Evolutionary conservation across 2,888 invertebrate species (phyloP), one percentile per base, ranked within the genome.

Genomic region (Mesorhabditis spiculigera): DNA sequence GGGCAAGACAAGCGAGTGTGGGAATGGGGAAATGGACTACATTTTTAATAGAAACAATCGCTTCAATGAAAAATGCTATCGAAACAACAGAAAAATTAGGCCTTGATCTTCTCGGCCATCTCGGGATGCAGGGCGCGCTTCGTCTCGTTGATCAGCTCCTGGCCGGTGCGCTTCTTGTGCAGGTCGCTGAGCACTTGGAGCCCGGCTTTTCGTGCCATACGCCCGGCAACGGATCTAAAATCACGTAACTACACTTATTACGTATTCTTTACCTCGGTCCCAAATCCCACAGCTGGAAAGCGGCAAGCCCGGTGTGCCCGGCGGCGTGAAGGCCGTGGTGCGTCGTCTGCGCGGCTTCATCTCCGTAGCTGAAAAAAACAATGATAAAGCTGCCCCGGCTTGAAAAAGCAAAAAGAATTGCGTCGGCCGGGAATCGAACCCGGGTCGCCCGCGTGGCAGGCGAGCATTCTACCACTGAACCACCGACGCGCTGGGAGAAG

Each of bases 271-370:
- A 50, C 58, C 58, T 91, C 6, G 91, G 90, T 4, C 91, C 91
- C 5, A 92, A 87, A 74, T 90, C 88, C 82, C 89, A 90, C 0
- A 90, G 88, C 86, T 91, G 91, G 79, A 90, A 89, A 43, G 90
- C 90, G 4, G 91, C 90, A 79, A 89, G 87, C 50, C 90, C 90
- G 0, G 91, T 89, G 86, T 92, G 91, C 6, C 92, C 92, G 5
- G 91, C 89, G 0, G 91, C 90, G 79, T 90, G 89, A 65, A 92
- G 88, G 0, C 91, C 90, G 81, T 91, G 90, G 65, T 89, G 89
- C 0, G 92, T 90, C 4, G 91, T 87, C 73, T 88, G 88, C 1
- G 91, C 91, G 43, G 90, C 91, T 16, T 91, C 89, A 10, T 87
- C 86, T 0, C 92, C 92, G 87, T 92, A 92, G 83, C 91, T 91